Base-by-base conservation (phyloP, 2,113 vertebrate genomes). In the Acanthochromis polyacanthus region DNA sequence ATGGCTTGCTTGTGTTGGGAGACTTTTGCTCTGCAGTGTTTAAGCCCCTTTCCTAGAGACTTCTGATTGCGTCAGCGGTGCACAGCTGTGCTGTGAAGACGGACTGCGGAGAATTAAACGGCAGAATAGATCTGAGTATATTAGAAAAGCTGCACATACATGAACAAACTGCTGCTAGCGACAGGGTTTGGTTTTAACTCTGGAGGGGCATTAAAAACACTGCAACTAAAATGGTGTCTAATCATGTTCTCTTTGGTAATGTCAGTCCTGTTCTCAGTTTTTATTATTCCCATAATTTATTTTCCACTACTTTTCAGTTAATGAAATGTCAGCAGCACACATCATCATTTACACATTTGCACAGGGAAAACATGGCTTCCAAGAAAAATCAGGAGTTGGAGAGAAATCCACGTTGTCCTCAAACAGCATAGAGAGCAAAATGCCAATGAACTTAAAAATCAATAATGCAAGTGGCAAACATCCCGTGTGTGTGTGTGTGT, bases 21-120 rank as follows among this genome's bases (percentile, higher is more conserved):
- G 77, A 55, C 70, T 43, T 61, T n/a, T n/a, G 68, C 75, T 81
- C 51, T 25, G 15, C 72, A 84, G 14, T 9, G 6, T n/a, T 68
- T 88, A 79, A 87, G 81, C 72, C 52, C 57, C 40, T 20, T 75
- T 81, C 78, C 62, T 63, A 67, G 9, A 76, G 83, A 59, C 59
- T 61, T 36, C 32, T 0, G 17, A 38, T 87, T 85, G 60, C 82
- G 32, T 85, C 84, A 90, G 64, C 1, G 73, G 1, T 30, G 63
- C 75, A 80, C 90, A 91, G 90, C 90, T 90, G 90, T 80, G 68
- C 72, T 11, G 32, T 48, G 12, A 59, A 66, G 76, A 72, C 32
- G 10, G 61, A 53, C 2, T 36, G 32, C 8, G 7, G 8, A 10
- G 3, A 48, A 59, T 10, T 50, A 51, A 46, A 36, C n/a, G 19